A percentile compares a stretch with the other conserved stretches of the same genome.
Evolutionary conservation across 2,797 vertebrate genomes (phyloP).

Genomic region (Morelia viridis): DNA sequence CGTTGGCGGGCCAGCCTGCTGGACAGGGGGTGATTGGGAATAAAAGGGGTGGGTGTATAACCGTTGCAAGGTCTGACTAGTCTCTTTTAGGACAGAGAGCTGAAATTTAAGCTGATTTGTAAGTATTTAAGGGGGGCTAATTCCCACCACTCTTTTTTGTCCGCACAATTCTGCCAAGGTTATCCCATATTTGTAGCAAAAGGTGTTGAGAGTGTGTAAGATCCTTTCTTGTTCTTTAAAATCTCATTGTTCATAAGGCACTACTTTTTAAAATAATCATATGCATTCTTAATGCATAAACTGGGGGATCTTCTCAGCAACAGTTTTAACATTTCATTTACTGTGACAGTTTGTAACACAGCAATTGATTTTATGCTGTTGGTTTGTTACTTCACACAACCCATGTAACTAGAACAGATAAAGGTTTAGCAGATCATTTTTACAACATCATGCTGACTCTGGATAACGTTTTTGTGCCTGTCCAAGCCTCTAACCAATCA

Average conservation of each 20-base stretch:
- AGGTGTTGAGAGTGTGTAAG: neutral
- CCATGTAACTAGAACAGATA: neutral
- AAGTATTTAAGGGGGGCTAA: slow-evolving; percentile 40
- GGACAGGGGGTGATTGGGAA: slow-evolving; percentile 21
- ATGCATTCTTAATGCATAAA: neutral
- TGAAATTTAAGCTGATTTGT: slow-evolving; percentile 55
- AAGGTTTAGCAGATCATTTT: neutral
- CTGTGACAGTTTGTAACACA: neutral
- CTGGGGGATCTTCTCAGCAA: neutral
- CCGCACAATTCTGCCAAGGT: neutral
- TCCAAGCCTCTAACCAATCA: neutral
- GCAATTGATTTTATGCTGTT: neutral
- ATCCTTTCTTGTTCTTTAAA: neutral
- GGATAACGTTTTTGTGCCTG: neutral
- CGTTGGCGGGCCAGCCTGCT: neutral
- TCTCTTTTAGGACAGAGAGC: slow-evolving; percentile 35
- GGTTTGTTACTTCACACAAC: neutral
- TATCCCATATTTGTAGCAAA: neutral
- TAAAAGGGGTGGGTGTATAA: slow-evolving; percentile 10
- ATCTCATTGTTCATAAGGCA: neutral
- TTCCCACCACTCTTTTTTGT: slow-evolving; percentile 13
- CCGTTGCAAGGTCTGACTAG: neutral
- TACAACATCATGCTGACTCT: neutral
- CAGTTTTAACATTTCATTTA: neutral
- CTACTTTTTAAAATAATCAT: neutral